Conservation (phyloP, 35 echinoderm and acorn worm genomes). For the Strongylocentrotus purpuratus region DNA sequence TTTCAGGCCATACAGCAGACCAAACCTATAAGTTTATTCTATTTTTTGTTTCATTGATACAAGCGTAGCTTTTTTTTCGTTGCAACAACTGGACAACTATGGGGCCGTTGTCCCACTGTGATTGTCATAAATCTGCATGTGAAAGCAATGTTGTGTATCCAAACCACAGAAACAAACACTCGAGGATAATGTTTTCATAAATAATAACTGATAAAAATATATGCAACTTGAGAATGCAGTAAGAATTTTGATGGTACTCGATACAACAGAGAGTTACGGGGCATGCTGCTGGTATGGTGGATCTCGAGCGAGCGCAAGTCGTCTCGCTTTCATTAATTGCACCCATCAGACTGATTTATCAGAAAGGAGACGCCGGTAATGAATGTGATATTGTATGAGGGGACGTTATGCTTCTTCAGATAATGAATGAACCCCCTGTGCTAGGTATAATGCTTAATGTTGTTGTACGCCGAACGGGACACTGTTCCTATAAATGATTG, state of each 20-base stretch:
- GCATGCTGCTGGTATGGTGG: background rate
- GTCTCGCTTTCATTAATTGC: conserved; percentile 2
- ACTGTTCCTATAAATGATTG: too few species aligned
- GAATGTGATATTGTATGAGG: background rate
- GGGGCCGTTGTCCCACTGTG: background rate
- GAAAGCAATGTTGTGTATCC: background rate
- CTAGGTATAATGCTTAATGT: too few species aligned
- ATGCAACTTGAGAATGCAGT: background rate
- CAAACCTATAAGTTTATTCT: too few species aligned
- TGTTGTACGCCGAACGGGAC: too few species aligned
- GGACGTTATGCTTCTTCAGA: background rate
- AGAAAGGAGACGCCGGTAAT: background rate
- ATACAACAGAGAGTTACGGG: background rate
- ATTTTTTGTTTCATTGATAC: too few species aligned
- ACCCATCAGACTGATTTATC: conserved; percentile 4
- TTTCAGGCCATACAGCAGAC: too few species aligned
- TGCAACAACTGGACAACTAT: background rate
- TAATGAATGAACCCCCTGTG: background rate
- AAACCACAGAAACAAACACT: background rate
- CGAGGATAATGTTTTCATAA: background rate
- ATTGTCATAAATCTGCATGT: background rate
- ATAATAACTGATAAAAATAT: background rate
- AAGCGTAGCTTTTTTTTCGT: too few species aligned
- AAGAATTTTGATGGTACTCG: background rate
- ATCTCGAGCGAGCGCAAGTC: background rate